A percentile compares a stretch with the other conserved stretches of the same genome.
These are phyloP conservation scores for Perca flavescens DNA, from an alignment of 2,113 vertebrate genomes.

Conservation along the genomic window DNA sequence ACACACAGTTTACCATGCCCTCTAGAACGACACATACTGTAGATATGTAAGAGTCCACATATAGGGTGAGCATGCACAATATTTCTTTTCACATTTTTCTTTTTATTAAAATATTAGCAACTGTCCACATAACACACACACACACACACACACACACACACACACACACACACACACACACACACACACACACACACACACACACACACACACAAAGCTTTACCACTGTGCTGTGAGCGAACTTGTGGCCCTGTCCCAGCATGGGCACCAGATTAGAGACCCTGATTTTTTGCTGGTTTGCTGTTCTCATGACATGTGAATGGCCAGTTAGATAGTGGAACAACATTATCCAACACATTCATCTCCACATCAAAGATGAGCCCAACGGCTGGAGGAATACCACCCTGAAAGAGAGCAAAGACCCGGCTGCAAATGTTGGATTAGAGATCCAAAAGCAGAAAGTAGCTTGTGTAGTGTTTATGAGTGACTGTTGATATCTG, in stretches of 20 bases:
- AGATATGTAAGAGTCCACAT: no score
- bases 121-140: neutral
- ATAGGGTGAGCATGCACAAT: no score
- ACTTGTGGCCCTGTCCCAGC: conserved; percentile 65
- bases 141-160: conserved; percentile 42
- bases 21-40: no score
- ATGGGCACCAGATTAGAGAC: conserved; percentile 74
- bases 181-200: conserved; percentile 38
- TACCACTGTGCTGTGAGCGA: conserved; percentile 26
- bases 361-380: conserved; percentile 74
- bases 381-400: conserved; percentile 47
- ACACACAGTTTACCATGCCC: no score
- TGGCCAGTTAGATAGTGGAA: conserved; percentile 56
- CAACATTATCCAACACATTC: conserved; percentile 65
- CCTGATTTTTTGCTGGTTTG: conserved; percentile 45
- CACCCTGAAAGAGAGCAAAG: conserved; percentile 63
- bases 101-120: no score
- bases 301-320: conserved; percentile 69
- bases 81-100: no score
- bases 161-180: conserved; percentile 16
- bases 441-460: conserved; percentile 41
- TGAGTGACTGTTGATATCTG: conserved; percentile 42
- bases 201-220: conserved; percentile 13
- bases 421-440: conserved; percentile 40
- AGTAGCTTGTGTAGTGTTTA: conserved; percentile 32